Base-by-base conservation (phyloP, 2,113 vertebrate genomes). In the Myxocyprinus asiaticus region DNA sequence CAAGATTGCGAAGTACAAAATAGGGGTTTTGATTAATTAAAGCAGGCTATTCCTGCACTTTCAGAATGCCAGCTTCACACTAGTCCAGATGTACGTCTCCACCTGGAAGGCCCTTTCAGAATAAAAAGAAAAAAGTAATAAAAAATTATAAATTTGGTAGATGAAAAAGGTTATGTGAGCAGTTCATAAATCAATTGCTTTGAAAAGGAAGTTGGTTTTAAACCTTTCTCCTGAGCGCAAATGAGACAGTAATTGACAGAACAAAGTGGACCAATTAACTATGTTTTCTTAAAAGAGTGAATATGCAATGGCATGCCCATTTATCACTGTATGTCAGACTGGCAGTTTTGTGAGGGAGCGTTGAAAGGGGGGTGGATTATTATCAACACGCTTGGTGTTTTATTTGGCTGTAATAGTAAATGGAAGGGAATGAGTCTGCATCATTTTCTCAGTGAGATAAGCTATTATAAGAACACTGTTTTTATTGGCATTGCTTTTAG, bases 191-290 rank as follows among this genome's bases (percentile, higher is more conserved):
- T 91, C 88, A 91, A 86, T 90, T 86, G 80, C 51, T 44, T 75
- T 77, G 44, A 84, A 82, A 63, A 83, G 76, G 15, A 42, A 82
- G 58, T 67, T 63, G 7, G 82, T 77, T 88, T 81, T 87, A 89
- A 78, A 63, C 79, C 9, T 66, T 86, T 77, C 67, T 82, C 77
- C 78, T 73, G 64, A 88, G 77, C 48, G 11, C 3, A 82, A 85
- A 81, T 75, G 78, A 76, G 86, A 79, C 86, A 84, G 86, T 85
- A 88, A 88, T 82, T 85, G 83, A 87, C 76, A 80, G 82, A 89
- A 90, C 82, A 90, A 91, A 90, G 89, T 78, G 79, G 91, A 80
- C 84, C 86, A 89, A 90, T 92, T 87, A 88, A 78, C 86, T 79
- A 33, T 33, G 69, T 89, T 91, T 86, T 85, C 68, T 85, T 82